phyloP scores from a whole-genome alignment of 1,140 invertebrate species.

The Teleogryllus occipitalis region DNA sequence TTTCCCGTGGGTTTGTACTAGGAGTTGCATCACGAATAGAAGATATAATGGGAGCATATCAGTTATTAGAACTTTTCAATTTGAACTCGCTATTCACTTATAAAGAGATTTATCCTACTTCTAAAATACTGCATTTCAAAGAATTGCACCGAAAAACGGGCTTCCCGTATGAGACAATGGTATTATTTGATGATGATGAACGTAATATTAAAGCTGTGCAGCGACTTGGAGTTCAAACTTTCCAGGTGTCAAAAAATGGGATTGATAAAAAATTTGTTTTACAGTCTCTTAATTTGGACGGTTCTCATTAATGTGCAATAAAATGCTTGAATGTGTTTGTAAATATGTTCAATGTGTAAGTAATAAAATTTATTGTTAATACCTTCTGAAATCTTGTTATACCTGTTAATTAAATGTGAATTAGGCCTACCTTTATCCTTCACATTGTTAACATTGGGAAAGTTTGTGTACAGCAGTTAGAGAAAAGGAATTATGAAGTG shows the following conservation, averaged over 20 bases:
- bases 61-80: slow-evolving; percentile 25
- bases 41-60: slow-evolving; percentile 27
- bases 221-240: slow-evolving; percentile 30
- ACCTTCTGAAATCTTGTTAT: background rate
- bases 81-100: slow-evolving; percentile 22
- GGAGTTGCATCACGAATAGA: slow-evolving; percentile 27
- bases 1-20: slow-evolving; percentile 14
- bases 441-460: too few relatives aligned
- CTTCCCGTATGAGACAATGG: slow-evolving; percentile 40
- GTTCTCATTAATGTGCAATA: background rate
- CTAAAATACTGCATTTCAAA: slow-evolving; percentile 24
- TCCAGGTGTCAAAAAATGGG: slow-evolving; percentile 29
- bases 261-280: slow-evolving; percentile 13
- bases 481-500: too few relatives aligned
- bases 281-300: background rate
- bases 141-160: slow-evolving; percentile 30
- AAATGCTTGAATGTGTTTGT: background rate
- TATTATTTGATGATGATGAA: slow-evolving; percentile 39
- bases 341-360: background rate
- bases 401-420: too few relatives aligned
- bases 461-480: too few relatives aligned
- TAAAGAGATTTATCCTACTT: slow-evolving; percentile 27
- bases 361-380: background rate
- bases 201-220: slow-evolving; percentile 33
- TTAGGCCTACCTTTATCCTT: too few relatives aligned